These are phyloP conservation scores for Tiaroga cobitis DNA, from an alignment of 2,797 vertebrate genomes.

Conservation along the genomic window DNA sequence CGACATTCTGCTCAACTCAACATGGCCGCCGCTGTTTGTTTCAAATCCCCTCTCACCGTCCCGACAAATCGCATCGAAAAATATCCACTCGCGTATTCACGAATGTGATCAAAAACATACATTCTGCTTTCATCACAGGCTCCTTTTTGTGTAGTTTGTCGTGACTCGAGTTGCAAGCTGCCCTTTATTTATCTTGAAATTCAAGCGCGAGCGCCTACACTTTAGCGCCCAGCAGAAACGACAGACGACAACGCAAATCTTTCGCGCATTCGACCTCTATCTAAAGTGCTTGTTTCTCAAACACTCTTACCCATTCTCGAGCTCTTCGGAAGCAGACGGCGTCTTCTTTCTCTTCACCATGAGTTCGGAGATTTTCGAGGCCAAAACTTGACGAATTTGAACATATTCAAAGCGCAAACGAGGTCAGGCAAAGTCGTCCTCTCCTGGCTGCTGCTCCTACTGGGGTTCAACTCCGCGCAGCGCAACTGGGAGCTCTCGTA, in stretches of 20 bases:
- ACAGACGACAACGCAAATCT: slow-evolving; percentile 74
- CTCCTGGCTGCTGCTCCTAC: slow-evolving; percentile 75
- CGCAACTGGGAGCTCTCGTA: slow-evolving; percentile 75
- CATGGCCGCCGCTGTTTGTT: slow-evolving; percentile 99
- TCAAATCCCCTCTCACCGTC: slow-evolving; percentile 94
- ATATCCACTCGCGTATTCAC: slow-evolving; percentile 60
- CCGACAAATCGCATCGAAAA: slow-evolving; percentile 86
- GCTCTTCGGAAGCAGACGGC: slow-evolving; percentile 78
- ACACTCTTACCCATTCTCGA: slow-evolving; percentile 79
- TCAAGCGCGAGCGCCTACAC: slow-evolving; percentile 79
- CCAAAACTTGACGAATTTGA: slow-evolving; percentile 69
- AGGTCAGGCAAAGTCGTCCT: slow-evolving; percentile 75
- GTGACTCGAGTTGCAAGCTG: slow-evolving; percentile 50
- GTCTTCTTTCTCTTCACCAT: slow-evolving; percentile 91
- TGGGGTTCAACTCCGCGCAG: slow-evolving; percentile 84
- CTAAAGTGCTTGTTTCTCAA: slow-evolving; percentile 78
- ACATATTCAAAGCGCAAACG: slow-evolving; percentile 81
- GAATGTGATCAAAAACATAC: slow-evolving; percentile 36
- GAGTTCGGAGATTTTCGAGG: slow-evolving; percentile 78
- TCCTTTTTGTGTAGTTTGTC: slow-evolving; percentile 37
- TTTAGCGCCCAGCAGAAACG: slow-evolving; percentile 84
- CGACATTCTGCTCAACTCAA: slow-evolving; percentile 90
- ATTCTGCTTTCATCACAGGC: slow-evolving; percentile 27
- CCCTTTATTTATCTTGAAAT: slow-evolving; percentile 73
- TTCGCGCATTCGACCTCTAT: slow-evolving; percentile 79